Percentiles rank a stretch among this genome's conserved stretches.
phyloP scores from a whole-genome alignment of 2,797 vertebrate genomes.

The Vespertilio murinus region DNA sequence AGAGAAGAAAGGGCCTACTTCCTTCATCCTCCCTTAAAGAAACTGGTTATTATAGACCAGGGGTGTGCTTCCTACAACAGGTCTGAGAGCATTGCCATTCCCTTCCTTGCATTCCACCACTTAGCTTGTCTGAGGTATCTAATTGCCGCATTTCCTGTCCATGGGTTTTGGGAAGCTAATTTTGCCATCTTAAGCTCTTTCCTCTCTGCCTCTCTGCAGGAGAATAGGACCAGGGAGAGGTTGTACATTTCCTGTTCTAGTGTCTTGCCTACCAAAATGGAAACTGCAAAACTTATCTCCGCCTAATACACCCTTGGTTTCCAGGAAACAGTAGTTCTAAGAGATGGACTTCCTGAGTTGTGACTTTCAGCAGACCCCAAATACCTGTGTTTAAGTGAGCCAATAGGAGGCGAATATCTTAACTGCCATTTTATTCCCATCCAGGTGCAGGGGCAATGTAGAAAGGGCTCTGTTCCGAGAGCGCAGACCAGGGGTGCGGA shows the following conservation, averaged over 20 bases:
- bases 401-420: slow-evolving; percentile 64
- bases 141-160: background rate
- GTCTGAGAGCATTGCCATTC: background rate
- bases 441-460: slow-evolving; percentile 72
- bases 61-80: fast-evolving
- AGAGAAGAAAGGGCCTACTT: slow-evolving; percentile 6
- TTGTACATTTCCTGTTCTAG: background rate
- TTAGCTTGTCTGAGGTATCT: background rate
- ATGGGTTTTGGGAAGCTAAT: slow-evolving; percentile 6
- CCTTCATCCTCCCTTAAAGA: background rate
- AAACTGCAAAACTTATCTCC: slow-evolving; percentile 42
- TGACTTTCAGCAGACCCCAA: slow-evolving; percentile 29
- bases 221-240: background rate
- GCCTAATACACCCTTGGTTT: slow-evolving; percentile 45
- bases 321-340: slow-evolving; percentile 21
- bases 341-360: slow-evolving; percentile 53
- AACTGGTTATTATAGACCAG: fast-evolving
- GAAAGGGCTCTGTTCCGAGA: slow-evolving; percentile 67
- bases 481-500: slow-evolving; percentile 55
- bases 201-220: background rate
- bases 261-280: background rate
- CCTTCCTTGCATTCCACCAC: background rate
- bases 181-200: background rate
- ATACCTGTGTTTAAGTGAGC: slow-evolving; percentile 68
- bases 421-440: slow-evolving; percentile 80